These are phyloP conservation scores for Sinotaia quadrata DNA, from an alignment of 2,888 invertebrate species.

Conservation along the genomic window DNA sequence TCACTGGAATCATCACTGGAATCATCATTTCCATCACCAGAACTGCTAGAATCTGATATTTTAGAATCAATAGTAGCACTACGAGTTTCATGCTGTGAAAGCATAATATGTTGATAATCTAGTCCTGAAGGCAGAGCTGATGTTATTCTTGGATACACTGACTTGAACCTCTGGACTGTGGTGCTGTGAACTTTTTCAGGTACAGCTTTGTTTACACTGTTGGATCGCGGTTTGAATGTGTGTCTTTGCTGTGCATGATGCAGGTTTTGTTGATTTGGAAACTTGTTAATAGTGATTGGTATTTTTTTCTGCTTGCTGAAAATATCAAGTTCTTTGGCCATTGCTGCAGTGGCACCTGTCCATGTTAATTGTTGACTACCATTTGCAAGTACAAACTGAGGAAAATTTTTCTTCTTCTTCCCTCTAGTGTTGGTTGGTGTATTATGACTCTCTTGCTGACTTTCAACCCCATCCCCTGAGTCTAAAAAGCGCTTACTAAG, in stretches of 20 bases:
- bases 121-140: conserved; percentile 47
- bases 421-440: no score
- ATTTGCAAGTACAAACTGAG: neutral
- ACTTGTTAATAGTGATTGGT: no score
- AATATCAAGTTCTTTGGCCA: no score
- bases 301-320: no score
- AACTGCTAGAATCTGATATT: conserved; percentile 33
- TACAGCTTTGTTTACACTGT: conserved; percentile 33
- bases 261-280: neutral
- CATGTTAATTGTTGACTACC: neutral
- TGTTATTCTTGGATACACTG: conserved; percentile 38
- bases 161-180: conserved; percentile 21
- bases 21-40: conserved; percentile 35
- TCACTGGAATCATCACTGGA: conserved; percentile 34
- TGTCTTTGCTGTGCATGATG: conserved; percentile 18
- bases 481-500: neutral
- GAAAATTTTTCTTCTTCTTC: no score
- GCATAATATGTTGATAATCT: conserved; percentile 38
- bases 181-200: conserved; percentile 28
- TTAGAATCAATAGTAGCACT: conserved; percentile 35
- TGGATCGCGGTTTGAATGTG: conserved; percentile 32
- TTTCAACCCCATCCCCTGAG: neutral
- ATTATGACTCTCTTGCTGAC: no score
- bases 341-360: no score
- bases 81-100: conserved; percentile 40